phyloP scores from a whole-genome alignment of 2,888 invertebrate genomes.

The Eueremaeus valkanovi region DNA sequence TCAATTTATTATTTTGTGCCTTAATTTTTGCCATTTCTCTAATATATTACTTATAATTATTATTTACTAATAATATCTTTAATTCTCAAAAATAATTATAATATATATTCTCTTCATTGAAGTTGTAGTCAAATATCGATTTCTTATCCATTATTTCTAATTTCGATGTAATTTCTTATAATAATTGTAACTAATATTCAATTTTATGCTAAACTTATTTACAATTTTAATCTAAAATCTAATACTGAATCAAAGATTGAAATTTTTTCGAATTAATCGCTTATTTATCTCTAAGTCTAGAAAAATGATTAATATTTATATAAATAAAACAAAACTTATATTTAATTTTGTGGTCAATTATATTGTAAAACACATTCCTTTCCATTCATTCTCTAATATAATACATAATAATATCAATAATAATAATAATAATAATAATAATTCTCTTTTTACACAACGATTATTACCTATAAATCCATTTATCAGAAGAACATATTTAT shows the following conservation, averaged over 20 bases:
- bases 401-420: too few species aligned
- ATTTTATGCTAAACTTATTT: too few species aligned
- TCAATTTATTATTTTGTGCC: slow-evolving; percentile 27
- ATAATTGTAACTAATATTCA: too few species aligned
- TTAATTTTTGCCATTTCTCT: slow-evolving; percentile 29
- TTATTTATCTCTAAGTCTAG: background rate
- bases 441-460: slow-evolving; percentile 9
- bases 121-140: too few species aligned
- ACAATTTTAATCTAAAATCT: background rate
- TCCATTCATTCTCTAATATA: background rate
- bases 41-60: background rate
- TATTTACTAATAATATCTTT: background rate
- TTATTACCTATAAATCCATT: background rate
- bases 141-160: too few species aligned
- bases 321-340: background rate
- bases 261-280: background rate
- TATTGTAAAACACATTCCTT: slow-evolving; percentile 14
- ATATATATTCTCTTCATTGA: background rate
- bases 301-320: slow-evolving; percentile 1
- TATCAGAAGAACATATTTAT: background rate
- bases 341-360: background rate
- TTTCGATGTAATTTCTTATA: too few species aligned
- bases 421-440: too few species aligned
- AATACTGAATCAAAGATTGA: background rate
- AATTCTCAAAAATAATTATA: background rate